Evolutionary conservation across 2,888 invertebrate species (phyloP), one percentile per base, ranked within the genome.

Genomic region (Pammene aurita): DNA sequence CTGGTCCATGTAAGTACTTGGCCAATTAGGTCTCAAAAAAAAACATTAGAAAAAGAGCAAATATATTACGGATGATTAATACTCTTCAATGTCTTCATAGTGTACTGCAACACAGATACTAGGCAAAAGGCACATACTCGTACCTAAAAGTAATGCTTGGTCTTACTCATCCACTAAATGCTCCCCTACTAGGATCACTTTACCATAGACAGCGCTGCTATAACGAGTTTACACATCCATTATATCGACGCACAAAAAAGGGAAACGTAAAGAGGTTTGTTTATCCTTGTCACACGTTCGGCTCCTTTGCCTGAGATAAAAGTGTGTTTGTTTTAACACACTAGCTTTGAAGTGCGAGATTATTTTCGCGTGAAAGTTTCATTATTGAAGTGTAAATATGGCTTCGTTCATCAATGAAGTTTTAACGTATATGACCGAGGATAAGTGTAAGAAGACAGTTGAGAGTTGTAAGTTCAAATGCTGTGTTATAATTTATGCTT

Each of bases 221-320:
- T 68, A 68, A 68, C 68, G 44, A 60, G 69, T 69, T 65, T 69
- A 69, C 69, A 55, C 56, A 69, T 66, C 64, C 67, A 61, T 72
- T 62, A 65, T 60, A 58, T 54, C 66, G 48, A 57, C 44, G 63
- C 50, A 69, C 70, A 72, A 72, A 72, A 74, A 74, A 73, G 71
- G 70, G 68, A 73, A 73, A 71, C 70, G 72, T 44, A 68, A 71
- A 72, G 72, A 73, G 62, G 73, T 78, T 77, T 79, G 75, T 78
- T 78, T 79, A 75, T 71, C 71, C 65, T 44, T 68, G 52, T 72
- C 66, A 70, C 68, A 65, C 68, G 70, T 60, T 71, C 54, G 66
- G 66, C 44, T 58, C 35, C 71, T 72, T 69, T 72, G 52, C 56
- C n/a, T 57, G 66, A 72, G 72, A 73, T 74, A 66, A 74, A 73